These are phyloP conservation scores for Pantherophis alleghaniensis DNA, from an alignment of 2,797 vertebrate genomes.

Conservation along the genomic window DNA sequence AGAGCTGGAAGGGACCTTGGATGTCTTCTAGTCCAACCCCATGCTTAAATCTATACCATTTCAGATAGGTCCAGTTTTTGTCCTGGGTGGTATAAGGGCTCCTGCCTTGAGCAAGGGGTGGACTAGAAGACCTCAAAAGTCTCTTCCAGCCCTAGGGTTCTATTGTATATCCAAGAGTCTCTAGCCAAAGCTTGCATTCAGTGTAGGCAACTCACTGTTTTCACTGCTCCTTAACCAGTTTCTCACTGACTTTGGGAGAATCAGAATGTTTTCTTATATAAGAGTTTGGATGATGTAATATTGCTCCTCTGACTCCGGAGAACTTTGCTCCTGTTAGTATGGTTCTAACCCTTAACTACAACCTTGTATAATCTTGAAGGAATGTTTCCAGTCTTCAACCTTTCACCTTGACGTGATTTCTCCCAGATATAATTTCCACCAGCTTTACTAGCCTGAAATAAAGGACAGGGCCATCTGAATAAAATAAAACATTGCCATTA, in stretches of 20 bases:
- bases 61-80: neutral
- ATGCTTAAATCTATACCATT: too few relatives aligned
- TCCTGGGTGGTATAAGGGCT: neutral
- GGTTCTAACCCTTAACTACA: conserved; percentile 61
- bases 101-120: neutral
- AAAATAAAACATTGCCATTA: conserved; percentile 81
- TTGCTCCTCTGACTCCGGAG: conserved; percentile 60
- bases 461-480: conserved; percentile 76
- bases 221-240: conserved; percentile 33
- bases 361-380: conserved; percentile 71
- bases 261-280: conserved; percentile 36
- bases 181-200: conserved; percentile 14
- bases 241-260: conserved; percentile 43
- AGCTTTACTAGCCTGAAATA: conserved; percentile 70
- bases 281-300: conserved; percentile 53
- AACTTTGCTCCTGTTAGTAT: conserved; percentile 65
- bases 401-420: conserved; percentile 78
- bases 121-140: neutral
- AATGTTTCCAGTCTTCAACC: conserved; percentile 73
- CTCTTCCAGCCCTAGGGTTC: neutral
- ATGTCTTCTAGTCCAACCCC: too few relatives aligned
- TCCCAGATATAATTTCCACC: conserved; percentile 75
- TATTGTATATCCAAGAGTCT: conserved; percentile 4
- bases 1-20: too few relatives aligned
- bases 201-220: conserved; percentile 34